These are phyloP conservation scores for Accipiter cooperii DNA, from an alignment of 2,113 vertebrate genomes.

Conservation along the genomic window DNA sequence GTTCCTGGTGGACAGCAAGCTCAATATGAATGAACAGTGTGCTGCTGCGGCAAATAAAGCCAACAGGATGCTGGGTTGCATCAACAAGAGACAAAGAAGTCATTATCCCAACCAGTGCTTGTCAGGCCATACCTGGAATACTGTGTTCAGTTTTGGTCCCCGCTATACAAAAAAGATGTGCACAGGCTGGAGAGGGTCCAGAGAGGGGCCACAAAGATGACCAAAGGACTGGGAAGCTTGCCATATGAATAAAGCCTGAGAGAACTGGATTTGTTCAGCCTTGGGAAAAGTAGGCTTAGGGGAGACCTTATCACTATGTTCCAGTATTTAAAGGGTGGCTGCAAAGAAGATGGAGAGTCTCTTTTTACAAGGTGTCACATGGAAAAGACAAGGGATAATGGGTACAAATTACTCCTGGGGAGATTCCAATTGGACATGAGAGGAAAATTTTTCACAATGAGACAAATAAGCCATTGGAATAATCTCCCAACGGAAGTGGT, in stretches of 20 bases:
- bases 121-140: not conserved
- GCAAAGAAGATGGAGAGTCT: not conserved
- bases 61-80: not conserved
- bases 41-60: not conserved
- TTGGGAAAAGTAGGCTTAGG: not conserved
- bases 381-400: not conserved
- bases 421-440: not conserved
- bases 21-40: not conserved
- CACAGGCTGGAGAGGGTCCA: not conserved
- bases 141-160: not conserved
- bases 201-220: not conserved
- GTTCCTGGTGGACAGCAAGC: not conserved
- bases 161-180: no score
- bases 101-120: not conserved
- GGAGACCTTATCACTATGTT: not conserved
- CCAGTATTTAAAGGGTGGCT: not conserved
- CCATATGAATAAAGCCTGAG: not conserved
- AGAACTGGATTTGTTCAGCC: not conserved
- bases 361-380: not conserved
- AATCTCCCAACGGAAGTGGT: not conserved
- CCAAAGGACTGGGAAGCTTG: not conserved
- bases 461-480: not conserved
- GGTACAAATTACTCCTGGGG: not conserved
- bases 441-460: not conserved
- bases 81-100: not conserved